Percentiles rank a stretch among this genome's conserved stretches.
Evolutionary conservation across 2,888 invertebrate genomes (phyloP).

Genomic region (Troglohyphantes excavatus): DNA sequence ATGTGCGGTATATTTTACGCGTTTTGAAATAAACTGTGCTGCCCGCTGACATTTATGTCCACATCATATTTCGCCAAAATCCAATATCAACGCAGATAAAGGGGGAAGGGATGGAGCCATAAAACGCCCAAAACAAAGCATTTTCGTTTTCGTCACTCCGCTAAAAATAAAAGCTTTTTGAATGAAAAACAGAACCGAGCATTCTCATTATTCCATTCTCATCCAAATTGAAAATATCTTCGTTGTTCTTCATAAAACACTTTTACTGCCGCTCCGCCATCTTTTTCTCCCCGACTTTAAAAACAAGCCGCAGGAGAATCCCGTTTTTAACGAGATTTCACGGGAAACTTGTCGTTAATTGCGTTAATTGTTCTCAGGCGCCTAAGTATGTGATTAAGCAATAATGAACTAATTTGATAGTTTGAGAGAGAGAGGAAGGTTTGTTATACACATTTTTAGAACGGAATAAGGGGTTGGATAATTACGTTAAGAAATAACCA

Average conservation of each 20-base stretch:
- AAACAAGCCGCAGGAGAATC: slow-evolving; percentile 17
- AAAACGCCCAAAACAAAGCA: slow-evolving; percentile 67
- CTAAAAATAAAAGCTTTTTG: slow-evolving; percentile 46
- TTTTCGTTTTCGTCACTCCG: slow-evolving; percentile 23
- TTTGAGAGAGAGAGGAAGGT: slow-evolving; percentile 30
- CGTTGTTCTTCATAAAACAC: slow-evolving; percentile 48
- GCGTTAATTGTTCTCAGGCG: slow-evolving; percentile 70
- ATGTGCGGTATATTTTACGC: slow-evolving; percentile 53
- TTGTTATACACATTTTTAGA: slow-evolving; percentile 28
- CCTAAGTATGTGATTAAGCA: slow-evolving; percentile 72
- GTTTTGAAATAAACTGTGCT: slow-evolving; percentile 56
- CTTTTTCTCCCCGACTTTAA: slow-evolving; percentile 36
- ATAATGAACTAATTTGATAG: slow-evolving; percentile 76
- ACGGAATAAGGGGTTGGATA: slow-evolving; percentile 39
- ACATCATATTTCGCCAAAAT: slow-evolving; percentile 70
- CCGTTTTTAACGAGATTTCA: slow-evolving; percentile 67
- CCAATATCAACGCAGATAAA: slow-evolving; percentile 58
- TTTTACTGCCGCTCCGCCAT: slow-evolving; percentile 56
- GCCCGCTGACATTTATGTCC: slow-evolving; percentile 63
- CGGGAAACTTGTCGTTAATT: slow-evolving; percentile 61
- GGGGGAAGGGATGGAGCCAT: slow-evolving; percentile 62
- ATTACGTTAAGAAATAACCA: slow-evolving; percentile 73
- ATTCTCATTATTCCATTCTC: slow-evolving; percentile 58
- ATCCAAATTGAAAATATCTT: slow-evolving; percentile 66
- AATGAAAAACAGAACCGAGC: slow-evolving; percentile 29